Base-by-base conservation (phyloP, 1,140 invertebrate genomes). In the Eueides isabella region DNA sequence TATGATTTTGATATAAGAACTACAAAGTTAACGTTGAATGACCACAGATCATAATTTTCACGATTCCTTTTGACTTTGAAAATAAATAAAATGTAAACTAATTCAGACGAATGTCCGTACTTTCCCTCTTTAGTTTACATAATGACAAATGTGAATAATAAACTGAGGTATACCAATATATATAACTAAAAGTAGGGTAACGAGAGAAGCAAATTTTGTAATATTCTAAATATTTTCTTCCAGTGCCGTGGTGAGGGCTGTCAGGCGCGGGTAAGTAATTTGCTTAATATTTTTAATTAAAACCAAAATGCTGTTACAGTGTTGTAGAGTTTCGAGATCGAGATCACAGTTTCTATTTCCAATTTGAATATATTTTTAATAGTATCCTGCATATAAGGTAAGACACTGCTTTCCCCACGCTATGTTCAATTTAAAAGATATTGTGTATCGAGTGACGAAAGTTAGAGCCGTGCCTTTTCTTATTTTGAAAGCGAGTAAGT, bases 181-280 rank as follows among this genome's bases (percentile, higher is more conserved):
- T 44, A 19, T 19, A 1, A 44, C n/a, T n/a, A 0, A 19, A 44
- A 44, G 41, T 44, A 44, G n/a, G 7, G 7, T 44, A 44, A 19
- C n/a, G 41, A 44, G 41, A n/a, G n/a, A 44, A 1, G 41, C 7
- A 44, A n/a, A 44, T 44, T n/a, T 44, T 44, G 41, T 44, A n/a
- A 44, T 44, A 44, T 19, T 44, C 41, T 9, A 44, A 44, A 44
- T 44, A n/a, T 65, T 72, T 71, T 77, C 61, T 65, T 71, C n/a
- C n/a, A 77, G 67, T 73, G 71, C 26, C 6, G 7, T 1, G 48
- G 31, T 14, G 71, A 77, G n/a, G 75, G 71, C 12, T 77, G 63
- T 67, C 67, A 71, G 61, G 67, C 71, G 12, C 67, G 67, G 30
- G 75, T 74, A 31, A 77, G 62, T 72, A 41, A 28, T 38, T 26